A percentile compares a stretch with the other conserved stretches of the same genome.
Conservation (phyloP, 2,113 vertebrate genomes). For the Daubentonia madagascariensis region DNA sequence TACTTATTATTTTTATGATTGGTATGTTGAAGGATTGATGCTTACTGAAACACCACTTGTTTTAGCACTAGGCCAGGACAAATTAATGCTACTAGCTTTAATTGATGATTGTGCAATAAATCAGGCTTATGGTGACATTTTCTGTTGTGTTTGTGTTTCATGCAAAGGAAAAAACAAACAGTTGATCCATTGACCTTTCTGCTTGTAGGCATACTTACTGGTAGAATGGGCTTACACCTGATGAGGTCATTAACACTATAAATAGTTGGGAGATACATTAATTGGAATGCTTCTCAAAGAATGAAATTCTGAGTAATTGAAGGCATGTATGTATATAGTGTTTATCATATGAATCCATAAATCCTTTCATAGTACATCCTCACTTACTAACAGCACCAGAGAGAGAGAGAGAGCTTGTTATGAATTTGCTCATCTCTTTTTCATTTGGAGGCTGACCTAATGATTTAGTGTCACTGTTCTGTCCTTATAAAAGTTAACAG, state of each 20-base stretch:
- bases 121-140: background rate
- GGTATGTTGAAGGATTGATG: background rate
- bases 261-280: background rate
- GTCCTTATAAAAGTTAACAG: background rate
- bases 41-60: background rate
- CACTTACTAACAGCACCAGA: background rate
- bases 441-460: background rate
- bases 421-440: background rate
- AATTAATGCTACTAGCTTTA: background rate
- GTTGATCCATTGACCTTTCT: background rate
- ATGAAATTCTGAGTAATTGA: background rate
- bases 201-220: background rate
- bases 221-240: background rate
- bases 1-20: background rate
- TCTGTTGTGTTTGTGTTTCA: background rate
- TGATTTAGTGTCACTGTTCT: background rate
- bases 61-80: background rate
- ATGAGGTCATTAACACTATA: background rate
- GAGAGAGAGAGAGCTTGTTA: background rate
- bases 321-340: accelerated
- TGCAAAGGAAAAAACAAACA: background rate
- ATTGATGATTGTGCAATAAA: background rate
- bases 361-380: background rate
- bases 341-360: conserved; percentile 14
- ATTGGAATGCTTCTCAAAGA: background rate